These are phyloP conservation scores for Drosophila sucinea DNA, from an alignment of 1,140 invertebrate genomes.

Conservation along the genomic window DNA sequence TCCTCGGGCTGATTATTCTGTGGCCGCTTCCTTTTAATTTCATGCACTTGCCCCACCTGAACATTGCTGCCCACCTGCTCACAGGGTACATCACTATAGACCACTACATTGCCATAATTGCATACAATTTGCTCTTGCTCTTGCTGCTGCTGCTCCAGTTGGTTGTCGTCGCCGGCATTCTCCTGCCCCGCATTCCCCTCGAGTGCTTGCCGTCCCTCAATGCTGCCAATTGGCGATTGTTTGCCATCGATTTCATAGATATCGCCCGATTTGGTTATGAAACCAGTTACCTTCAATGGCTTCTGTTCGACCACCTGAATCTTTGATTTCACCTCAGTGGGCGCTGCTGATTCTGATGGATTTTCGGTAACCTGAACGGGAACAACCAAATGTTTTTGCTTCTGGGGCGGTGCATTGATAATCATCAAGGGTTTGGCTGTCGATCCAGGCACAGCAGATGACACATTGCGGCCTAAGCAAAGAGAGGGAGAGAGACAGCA, in stretches of 20 bases:
- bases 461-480: constrained; percentile 32
- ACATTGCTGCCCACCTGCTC: constrained; percentile 67
- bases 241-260: constrained; percentile 76
- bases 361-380: constrained; percentile 24
- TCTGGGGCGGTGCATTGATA: constrained; percentile 68
- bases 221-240: constrained; percentile 60
- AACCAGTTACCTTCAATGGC: constrained; percentile 74
- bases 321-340: constrained; percentile 31
- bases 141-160: neutral
- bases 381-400: constrained; percentile 54
- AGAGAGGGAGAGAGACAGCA: neutral
- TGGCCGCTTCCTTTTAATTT: constrained; percentile 5
- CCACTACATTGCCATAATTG: constrained; percentile 75
- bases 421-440: constrained; percentile 66
- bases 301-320: constrained; percentile 49
- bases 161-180: neutral
- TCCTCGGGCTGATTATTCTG: constrained; percentile 1
- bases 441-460: constrained; percentile 50
- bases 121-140: constrained; percentile 55
- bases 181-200: neutral
- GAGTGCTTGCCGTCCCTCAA: constrained; percentile 63
- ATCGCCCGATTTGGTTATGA: constrained; percentile 72
- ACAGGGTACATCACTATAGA: constrained; percentile 80
- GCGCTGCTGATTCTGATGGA: neutral
- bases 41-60: constrained; percentile 57